These are phyloP conservation scores for Adelosebastes latens DNA, from an alignment of 2,797 vertebrate genomes.

Conservation along the genomic window DNA sequence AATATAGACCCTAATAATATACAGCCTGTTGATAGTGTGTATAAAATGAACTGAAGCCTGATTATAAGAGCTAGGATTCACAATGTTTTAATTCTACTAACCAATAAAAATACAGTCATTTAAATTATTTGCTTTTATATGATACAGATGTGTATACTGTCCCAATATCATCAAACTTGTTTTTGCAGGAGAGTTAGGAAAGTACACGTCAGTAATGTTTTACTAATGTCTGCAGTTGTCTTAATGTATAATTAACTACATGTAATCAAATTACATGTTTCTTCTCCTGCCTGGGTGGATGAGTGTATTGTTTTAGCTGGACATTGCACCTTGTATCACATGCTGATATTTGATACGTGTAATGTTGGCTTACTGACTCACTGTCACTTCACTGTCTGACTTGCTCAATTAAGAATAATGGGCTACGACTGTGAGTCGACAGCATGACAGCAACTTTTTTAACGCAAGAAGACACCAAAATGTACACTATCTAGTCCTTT, in stretches of 20 bases:
- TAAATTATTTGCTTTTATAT: too few relatives aligned
- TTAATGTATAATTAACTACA: conserved; percentile 1
- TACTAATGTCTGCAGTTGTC: background rate
- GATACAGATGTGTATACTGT: too few relatives aligned
- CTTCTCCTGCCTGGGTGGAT: background rate
- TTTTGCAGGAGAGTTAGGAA: background rate
- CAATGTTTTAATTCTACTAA: too few relatives aligned
- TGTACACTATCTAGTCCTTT: background rate
- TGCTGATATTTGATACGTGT: background rate
- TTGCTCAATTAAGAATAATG: background rate
- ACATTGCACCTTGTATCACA: background rate
- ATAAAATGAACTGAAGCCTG: too few relatives aligned
- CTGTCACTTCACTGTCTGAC: background rate
- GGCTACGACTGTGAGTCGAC: background rate
- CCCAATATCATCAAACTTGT: background rate
- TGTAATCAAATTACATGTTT: background rate
- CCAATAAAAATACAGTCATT: too few relatives aligned
- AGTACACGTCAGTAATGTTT: background rate
- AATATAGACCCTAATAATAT: background rate
- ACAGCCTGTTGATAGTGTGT: background rate
- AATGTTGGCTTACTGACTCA: background rate
- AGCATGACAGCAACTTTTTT: background rate
- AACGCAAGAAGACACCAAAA: background rate
- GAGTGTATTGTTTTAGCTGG: background rate
- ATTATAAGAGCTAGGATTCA: too few relatives aligned